Evolutionary conservation across 1,140 invertebrate genomes (phyloP).

Genomic region (Ceratina japonica): DNA sequence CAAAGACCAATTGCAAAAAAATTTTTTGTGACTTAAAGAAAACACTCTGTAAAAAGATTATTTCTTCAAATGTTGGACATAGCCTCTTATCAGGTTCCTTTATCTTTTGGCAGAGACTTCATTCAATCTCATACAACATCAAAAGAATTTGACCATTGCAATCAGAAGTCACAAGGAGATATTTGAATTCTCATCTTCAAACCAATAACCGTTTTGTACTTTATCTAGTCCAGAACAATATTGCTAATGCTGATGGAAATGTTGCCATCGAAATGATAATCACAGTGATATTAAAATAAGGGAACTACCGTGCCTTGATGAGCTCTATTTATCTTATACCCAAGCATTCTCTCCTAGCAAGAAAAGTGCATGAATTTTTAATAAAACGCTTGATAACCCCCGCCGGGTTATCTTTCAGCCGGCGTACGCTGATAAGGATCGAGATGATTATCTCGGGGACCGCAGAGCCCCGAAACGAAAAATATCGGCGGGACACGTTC

Average conservation of each 20-base stretch:
- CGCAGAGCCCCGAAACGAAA: not conserved
- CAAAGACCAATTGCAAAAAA: too few relatives aligned
- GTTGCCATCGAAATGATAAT: too few relatives aligned
- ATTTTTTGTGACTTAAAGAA: too few relatives aligned
- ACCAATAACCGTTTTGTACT: not conserved
- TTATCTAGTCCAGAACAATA: too few relatives aligned
- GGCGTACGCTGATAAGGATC: not conserved
- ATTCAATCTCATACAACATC: constrained; percentile 32
- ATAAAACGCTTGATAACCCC: not conserved
- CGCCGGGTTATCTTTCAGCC: not conserved
- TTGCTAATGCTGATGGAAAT: too few relatives aligned
- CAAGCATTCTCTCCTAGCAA: not conserved
- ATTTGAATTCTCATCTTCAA: not conserved
- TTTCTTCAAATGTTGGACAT: too few relatives aligned
- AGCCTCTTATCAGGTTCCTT: not conserved
- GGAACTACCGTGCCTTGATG: too few relatives aligned
- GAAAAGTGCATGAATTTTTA: not conserved
- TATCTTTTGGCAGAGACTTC: too few relatives aligned
- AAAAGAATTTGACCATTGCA: constrained; percentile 32
- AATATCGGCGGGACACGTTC: not conserved
- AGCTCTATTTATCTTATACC: not conserved
- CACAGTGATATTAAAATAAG: too few relatives aligned
- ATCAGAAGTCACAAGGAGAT: not conserved
- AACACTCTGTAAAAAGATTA: too few relatives aligned
- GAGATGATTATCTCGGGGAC: not conserved